Conservation (phyloP, 2,888 invertebrate genomes). For the Bugula neritina region DNA sequence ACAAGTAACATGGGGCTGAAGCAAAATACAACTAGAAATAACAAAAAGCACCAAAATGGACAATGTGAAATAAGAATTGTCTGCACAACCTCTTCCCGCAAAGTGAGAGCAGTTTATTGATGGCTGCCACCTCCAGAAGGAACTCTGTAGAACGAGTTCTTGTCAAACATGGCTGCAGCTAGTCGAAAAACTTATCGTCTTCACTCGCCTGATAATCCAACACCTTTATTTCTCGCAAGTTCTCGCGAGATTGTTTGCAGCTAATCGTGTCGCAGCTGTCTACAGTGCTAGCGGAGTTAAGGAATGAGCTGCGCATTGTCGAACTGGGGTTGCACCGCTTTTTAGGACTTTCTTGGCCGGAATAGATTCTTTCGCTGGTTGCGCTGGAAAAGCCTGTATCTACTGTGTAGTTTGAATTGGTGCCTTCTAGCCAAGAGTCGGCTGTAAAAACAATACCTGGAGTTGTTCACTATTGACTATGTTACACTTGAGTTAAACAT, state of each 20-base stretch:
- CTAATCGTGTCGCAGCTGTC: background rate
- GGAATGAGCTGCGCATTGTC: background rate
- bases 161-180: too few species aligned
- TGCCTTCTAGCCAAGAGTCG: slow-evolving; percentile 22
- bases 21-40: background rate
- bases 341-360: background rate
- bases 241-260: slow-evolving; percentile 14
- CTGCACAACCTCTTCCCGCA: too few species aligned
- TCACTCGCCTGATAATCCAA: background rate
- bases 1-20: too few species aligned
- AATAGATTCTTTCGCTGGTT: slow-evolving; percentile 11
- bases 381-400: slow-evolving; percentile 24
- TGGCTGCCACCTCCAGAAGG: too few species aligned
- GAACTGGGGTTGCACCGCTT: background rate
- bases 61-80: too few species aligned
- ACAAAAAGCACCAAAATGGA: background rate
- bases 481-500: too few species aligned
- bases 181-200: slow-evolving; percentile 13
- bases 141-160: too few species aligned
- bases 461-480: too few species aligned
- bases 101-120: too few species aligned
- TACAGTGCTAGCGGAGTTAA: slow-evolving; percentile 10
- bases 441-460: too few species aligned
- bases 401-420: slow-evolving; percentile 2
- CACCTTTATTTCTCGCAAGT: background rate